Conservation (phyloP, 2,888 invertebrate genomes). For the Apotomis capreana region DNA sequence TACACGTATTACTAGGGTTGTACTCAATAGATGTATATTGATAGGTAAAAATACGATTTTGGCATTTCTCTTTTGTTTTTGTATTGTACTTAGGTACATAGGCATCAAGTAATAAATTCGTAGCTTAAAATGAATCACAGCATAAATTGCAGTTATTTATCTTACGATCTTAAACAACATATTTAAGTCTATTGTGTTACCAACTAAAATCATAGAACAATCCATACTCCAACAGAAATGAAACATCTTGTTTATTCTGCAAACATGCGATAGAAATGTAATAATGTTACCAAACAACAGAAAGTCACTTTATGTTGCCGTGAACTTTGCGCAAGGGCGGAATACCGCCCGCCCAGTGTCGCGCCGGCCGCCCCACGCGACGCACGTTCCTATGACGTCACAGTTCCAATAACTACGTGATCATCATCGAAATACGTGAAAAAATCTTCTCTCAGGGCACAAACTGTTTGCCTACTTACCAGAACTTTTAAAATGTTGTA, state of each 20-base stretch:
- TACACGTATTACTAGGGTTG: too few relatives aligned
- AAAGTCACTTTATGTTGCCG: slow-evolving; percentile 68
- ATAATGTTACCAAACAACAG: slow-evolving; percentile 65
- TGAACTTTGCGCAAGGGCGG: slow-evolving; percentile 76
- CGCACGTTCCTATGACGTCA: slow-evolving; percentile 57
- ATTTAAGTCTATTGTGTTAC: background rate
- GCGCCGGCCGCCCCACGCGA: slow-evolving; percentile 67
- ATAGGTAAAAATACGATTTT: too few relatives aligned
- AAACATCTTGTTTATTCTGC: slow-evolving; percentile 24
- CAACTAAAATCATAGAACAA: background rate
- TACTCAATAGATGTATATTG: too few relatives aligned
- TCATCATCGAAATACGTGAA: slow-evolving; percentile 51
- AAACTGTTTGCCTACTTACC: slow-evolving; percentile 13
- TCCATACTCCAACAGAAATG: slow-evolving; percentile 9
- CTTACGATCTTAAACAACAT: background rate
- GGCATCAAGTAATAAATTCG: background rate
- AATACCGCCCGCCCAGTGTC: slow-evolving; percentile 75
- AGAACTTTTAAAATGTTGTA: slow-evolving; percentile 6
- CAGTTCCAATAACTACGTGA: slow-evolving; percentile 52
- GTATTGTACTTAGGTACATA: too few relatives aligned
- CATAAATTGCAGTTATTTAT: background rate
- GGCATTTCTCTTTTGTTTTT: too few relatives aligned
- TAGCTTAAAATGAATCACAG: background rate
- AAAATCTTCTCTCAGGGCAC: background rate
- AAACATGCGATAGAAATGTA: slow-evolving; percentile 57